These are phyloP conservation scores for Adelognathus sp. DNA, from an alignment of 2,888 invertebrate species.

Conservation along the genomic window DNA sequence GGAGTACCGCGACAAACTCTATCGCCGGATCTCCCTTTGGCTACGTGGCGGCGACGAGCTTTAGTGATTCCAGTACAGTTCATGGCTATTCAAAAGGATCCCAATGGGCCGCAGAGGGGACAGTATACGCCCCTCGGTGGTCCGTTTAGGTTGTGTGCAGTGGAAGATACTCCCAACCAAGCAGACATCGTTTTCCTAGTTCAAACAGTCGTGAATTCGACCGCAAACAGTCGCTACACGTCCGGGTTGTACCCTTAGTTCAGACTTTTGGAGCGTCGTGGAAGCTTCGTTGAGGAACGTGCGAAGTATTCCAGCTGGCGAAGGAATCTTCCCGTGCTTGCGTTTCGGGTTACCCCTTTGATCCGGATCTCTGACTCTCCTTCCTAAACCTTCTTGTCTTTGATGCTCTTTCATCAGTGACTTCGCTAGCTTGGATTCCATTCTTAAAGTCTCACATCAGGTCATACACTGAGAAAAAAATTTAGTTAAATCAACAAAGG, in stretches of 20 bases:
- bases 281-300: background rate
- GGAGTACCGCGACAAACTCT: slow-evolving; percentile 1
- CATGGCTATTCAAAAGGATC: slow-evolving; percentile 14
- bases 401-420: slow-evolving; percentile 1
- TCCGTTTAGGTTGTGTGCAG: slow-evolving; percentile 29
- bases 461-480: no score
- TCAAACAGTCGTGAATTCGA: slow-evolving; percentile 65
- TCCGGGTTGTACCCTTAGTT: slow-evolving; percentile 40
- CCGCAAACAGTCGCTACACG: slow-evolving; percentile 64
- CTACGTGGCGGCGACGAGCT: background rate
- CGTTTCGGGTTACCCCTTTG: background rate
- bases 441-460: no score
- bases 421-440: no score
- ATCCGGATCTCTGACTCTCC: background rate
- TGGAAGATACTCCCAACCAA: slow-evolving; percentile 40
- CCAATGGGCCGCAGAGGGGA: background rate
- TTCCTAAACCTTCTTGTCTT: background rate
- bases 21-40: background rate
- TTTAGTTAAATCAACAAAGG: no score
- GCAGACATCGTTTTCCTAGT: slow-evolving; percentile 58
- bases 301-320: background rate
- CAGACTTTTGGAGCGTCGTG: slow-evolving; percentile 19
- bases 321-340: background rate
- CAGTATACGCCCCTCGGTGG: background rate
- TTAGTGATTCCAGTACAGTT: background rate